Evolutionary conservation across 1,140 invertebrate genomes (phyloP), one percentile per base, ranked within the genome.

Genomic region (Brachystomella parvula): DNA sequence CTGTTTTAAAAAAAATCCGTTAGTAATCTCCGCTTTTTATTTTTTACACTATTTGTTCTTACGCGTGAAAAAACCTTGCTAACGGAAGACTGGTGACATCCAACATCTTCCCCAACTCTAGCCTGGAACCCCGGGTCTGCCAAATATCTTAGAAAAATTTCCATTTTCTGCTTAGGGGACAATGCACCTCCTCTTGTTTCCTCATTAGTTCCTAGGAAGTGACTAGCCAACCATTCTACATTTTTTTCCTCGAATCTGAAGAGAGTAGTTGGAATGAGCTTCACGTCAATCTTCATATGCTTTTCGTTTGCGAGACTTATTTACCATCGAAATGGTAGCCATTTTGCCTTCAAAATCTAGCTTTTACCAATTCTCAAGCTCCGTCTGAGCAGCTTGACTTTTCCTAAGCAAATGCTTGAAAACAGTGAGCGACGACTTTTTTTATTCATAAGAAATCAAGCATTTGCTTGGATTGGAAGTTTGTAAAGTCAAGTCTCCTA

Each of bases 91-190:
- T 73, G 73, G 24, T 72, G 63, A 26, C 71, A 63, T 44, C 68
- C 71, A 0, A 73, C 21, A 29, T 67, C 65, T 71, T 71, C 68
- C 3, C 64, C 72, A 28, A 74, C 62, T 17, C 68, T 63, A 33
- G 30, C 59, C 65, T 75, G 71, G 59, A 73, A 74, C 17, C 72
- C 72, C 17, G 72, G 72, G 66, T 75, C 71, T 24, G 56, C 64
- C 2, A 70, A 28, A 53, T 69, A 75, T 39, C 66, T 59, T 56
- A 75, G 62, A 67, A 73, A 74, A 9, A 67, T 58, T 69, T 64
- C 56, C 65, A 74, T 65, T 69, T 73, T 67, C 47, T 65, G 30
- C 47, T 59, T 15, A 15, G 59, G 59, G 30, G 63, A 57, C 15
- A 74, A 39, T 15, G 65, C 73, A n/a, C 66, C 71, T 21, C 72